Evolutionary conservation across 2,888 invertebrate species (phyloP).

Genomic region (Leuctra nigra): DNA sequence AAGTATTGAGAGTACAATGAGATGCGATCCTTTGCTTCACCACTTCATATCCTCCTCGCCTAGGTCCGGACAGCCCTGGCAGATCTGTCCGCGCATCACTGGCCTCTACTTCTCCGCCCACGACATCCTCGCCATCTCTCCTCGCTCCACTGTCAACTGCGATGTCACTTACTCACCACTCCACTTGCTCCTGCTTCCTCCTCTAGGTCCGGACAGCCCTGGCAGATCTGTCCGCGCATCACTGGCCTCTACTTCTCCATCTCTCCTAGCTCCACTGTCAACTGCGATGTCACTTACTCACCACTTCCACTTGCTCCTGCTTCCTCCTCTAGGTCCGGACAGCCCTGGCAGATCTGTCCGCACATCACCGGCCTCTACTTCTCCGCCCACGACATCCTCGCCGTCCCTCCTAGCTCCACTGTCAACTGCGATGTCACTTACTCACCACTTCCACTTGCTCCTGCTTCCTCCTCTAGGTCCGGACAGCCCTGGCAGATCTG

Average conservation of each 20-base stretch:
- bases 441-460: too few relatives aligned
- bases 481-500: conserved; percentile 39
- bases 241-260: conserved; percentile 40
- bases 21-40: too few relatives aligned
- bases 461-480: conserved; percentile 33
- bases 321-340: conserved; percentile 35
- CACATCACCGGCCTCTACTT: conserved; percentile 40
- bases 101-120: too few relatives aligned
- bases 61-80: too few relatives aligned
- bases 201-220: conserved; percentile 37
- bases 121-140: too few relatives aligned
- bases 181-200: too few relatives aligned
- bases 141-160: too few relatives aligned
- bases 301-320: too few relatives aligned
- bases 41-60: too few relatives aligned
- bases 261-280: conserved; percentile 38
- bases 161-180: too few relatives aligned
- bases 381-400: conserved; percentile 38
- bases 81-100: too few relatives aligned
- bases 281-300: conserved; percentile 37
- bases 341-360: conserved; percentile 39
- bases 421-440: conserved; percentile 39
- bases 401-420: conserved; percentile 38
- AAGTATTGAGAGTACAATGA: too few relatives aligned
- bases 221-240: conserved; percentile 39